Base-by-base conservation (phyloP, 2,888 invertebrate species). In the Oligia fasciuncula region DNA sequence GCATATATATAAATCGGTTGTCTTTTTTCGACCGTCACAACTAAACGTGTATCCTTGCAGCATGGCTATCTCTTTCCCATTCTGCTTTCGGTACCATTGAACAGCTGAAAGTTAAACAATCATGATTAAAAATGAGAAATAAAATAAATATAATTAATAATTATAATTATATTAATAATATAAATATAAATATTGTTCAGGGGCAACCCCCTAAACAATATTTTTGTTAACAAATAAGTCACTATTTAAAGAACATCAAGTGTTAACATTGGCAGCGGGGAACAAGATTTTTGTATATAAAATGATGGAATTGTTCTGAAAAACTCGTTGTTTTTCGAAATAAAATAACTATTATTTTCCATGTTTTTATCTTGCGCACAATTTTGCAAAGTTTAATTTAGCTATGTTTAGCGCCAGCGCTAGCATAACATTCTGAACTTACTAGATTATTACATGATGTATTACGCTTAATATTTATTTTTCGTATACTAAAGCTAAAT, bases 1-100 rank as follows among this genome's bases (percentile, higher is more conserved):
- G 35, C 85, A 70, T 2, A 40, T 6, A 29, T 70, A 82, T 1
- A 63, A 6, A 8, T 75, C 76, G 0, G 81, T 79, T 5, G 43
- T 35, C 23, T 74, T 85, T 23, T 29, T 67, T 14, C 79, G 62
- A 1, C 54, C 51, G 14, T 76, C 73, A 23, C 76, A 79, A 79
- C 91, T 92, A 85, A 90, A 94, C 0, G 93, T 91, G 77, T 85
- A 94, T 0, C 92, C 91, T 4, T 91, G 76, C 1, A 93, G 73
- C 2, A 94, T 65, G 0, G 91, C 91, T 54, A 93, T 57, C 54
- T 81, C 79, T 51, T 90, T 92, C 1, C 92, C 92, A 8, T 73
- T 77, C 8, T 13, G 57, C 35, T 89, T 93, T n/a, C 72, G 67
- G 2, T 83, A 80, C 75, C 88, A 83, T 29, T 70, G 49, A 2